Base-by-base conservation (phyloP, 1,140 invertebrate species). In the Leptopilina clavipes region DNA sequence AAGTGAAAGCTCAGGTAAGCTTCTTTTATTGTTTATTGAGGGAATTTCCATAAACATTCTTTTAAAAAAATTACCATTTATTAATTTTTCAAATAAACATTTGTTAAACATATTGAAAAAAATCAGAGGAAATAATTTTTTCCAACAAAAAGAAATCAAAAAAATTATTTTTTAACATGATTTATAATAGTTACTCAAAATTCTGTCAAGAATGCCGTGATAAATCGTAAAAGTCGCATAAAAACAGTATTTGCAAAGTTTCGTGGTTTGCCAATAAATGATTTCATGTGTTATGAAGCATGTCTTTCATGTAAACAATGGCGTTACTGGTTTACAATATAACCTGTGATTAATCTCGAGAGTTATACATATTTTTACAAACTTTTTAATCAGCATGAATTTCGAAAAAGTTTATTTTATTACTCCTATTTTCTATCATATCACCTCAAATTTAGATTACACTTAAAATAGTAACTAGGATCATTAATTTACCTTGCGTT, bases 201-300 rank as follows among this genome's bases (percentile, higher is more conserved):
- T 31, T 65, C 25, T 65, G 59, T 22, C 25, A 31, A 65, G 59
- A 7, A 31, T 65, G 25, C 25, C 25, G 25, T 59, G 19, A 59
- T 59, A 19, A 59, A 59, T 59, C 56, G 19, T 65, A 7, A 31
- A n/a, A 7, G 25, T 65, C 22, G 22, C 59, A 31, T 25, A 31
- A 65, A 12, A n/a, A 22, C 22, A 37, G 25, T 8, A 65, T 22
- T 25, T 37, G n/a, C 59, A 65, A 65, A 65, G 14, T 17, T 65
- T 65, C 22, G 59, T n/a, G 59, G 59, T 65, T 65, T 65, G 25
- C 59, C 59, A 65, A 31, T 31, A 31, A 65, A 37, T 65, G 22
- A 65, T 22, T 52, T 17, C 17, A 54, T 65, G 19, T 22, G 19
- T 59, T 22, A 25, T 31, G 22, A 65, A 7, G 59, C 59, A 31